Percentiles rank a stretch among this genome's conserved stretches.
Conservation (phyloP, 1,140 invertebrate genomes). For the Eupristina koningsbergeri region DNA sequence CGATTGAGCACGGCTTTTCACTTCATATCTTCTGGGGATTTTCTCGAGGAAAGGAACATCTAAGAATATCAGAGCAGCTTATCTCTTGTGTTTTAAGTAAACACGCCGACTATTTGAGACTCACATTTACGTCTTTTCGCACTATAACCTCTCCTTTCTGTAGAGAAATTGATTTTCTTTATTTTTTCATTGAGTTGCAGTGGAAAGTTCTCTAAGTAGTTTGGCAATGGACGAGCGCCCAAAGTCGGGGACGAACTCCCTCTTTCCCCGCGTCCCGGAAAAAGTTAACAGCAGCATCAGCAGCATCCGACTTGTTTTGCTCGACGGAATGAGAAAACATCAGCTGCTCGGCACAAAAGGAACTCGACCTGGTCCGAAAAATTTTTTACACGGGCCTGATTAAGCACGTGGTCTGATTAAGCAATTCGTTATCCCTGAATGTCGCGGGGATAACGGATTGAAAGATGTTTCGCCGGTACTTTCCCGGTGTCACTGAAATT, state of each 20-base stretch:
- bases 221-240: neutral
- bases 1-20: neutral
- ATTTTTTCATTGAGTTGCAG: neutral
- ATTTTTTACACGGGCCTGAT: neutral
- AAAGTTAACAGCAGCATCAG: too few species aligned
- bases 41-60: neutral
- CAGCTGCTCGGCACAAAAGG: neutral
- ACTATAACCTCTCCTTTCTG: neutral
- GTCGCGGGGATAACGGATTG: neutral
- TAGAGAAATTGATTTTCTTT: conserved; percentile 41
- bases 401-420: neutral
- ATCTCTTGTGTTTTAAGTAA: conserved; percentile 12
- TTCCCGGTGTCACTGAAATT: neutral
- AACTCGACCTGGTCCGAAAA: neutral
- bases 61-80: neutral
- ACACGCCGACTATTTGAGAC: neutral
- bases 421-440: neutral
- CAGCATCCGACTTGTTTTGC: neutral
- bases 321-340: neutral
- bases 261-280: too few species aligned
- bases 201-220: conserved; percentile 13
- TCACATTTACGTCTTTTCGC: neutral
- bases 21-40: neutral
- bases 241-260: too few species aligned
- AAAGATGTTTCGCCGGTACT: neutral